Base-by-base conservation (phyloP, 1,140 invertebrate species). In the Elysia chlorotica region DNA sequence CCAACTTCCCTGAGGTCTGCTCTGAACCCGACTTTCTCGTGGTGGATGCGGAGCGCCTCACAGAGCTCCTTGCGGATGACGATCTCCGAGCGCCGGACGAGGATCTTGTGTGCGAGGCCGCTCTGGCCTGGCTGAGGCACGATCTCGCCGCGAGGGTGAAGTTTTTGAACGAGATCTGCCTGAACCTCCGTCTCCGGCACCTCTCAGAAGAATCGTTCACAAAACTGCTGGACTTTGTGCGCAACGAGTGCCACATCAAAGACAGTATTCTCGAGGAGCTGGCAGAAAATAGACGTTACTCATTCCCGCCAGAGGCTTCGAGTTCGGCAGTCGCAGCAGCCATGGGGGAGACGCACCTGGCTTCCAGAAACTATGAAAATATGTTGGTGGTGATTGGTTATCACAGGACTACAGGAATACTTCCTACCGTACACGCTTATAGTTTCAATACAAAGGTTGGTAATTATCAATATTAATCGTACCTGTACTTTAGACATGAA, bases 51-150 rank as follows among this genome's bases (percentile, higher is more conserved):
- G 76, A 78, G 31, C 70, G 75, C 17, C 48, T 81, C 25, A 41
- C 71, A 28, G 71, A 74, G 38, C 61, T 81, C 23, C 48, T 81
- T 14, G 70, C 65, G 30, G 74, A 78, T 57, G 75, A 79, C 74
- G 78, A 81, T 23, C 62, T 81, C 21, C 63, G 71, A 5, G 69
- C 74, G 21, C 71, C 67, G 4, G 74, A 73, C 66, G 79, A 81
- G 67, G 79, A 81, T 37, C 59, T 48, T 72, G 78, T 81, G 23
- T 76, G 65, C 54, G 74, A 75, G 25, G 76, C 75, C 17, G 76
- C 77, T 21, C 59, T 78, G 17, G 68, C 66, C 31, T 81, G 79
- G 79, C 25, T 81, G 5, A 74, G 74, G 17, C 71, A 78, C 62
- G 78, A 78, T 62, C 38, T 75, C 30, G 65, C 71, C n/a, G 65